A percentile compares a stretch with the other conserved stretches of the same genome.
phyloP scores from a whole-genome alignment of 2,113 vertebrate species.

The Microtus montanus region DNA sequence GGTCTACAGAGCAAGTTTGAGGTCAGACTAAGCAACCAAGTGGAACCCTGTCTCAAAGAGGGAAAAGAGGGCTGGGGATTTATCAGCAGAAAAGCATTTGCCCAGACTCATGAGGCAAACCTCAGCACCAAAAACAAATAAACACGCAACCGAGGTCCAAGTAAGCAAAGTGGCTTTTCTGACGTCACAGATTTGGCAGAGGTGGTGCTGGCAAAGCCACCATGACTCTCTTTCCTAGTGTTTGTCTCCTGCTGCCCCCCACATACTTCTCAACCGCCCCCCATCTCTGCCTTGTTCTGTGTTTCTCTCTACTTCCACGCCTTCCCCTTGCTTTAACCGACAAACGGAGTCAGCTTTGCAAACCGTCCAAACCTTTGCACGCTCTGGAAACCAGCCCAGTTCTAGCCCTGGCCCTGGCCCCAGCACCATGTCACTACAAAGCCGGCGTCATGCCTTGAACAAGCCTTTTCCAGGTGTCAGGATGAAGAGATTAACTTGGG shows the following conservation, averaged over 20 bases:
- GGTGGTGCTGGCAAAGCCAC: neutral
- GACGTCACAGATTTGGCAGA: neutral
- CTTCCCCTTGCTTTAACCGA: neutral
- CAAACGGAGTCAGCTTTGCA: neutral
- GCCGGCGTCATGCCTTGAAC: neutral
- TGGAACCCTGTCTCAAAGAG: too few species aligned
- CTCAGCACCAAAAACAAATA: too few species aligned
- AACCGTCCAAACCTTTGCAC: neutral
- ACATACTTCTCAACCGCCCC: neutral
- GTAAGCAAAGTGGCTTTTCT: slow-evolving; percentile 9
- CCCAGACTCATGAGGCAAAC: neutral
- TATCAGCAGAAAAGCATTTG: neutral
- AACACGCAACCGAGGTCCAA: neutral
- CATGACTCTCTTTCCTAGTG: neutral
- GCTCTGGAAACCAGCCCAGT: neutral
- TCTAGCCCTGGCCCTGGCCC: neutral
- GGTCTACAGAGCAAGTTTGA: neutral
- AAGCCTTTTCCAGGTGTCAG: slow-evolving; percentile 1
- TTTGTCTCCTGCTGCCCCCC: neutral
- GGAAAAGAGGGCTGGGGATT: neutral
- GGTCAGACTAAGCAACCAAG: neutral
- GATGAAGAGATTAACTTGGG: slow-evolving; percentile 20
- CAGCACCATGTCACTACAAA: neutral
- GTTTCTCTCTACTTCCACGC: neutral
- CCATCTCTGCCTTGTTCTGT: neutral